Conservation (phyloP, 2,888 invertebrate genomes). For the Pollenia labialis region DNA sequence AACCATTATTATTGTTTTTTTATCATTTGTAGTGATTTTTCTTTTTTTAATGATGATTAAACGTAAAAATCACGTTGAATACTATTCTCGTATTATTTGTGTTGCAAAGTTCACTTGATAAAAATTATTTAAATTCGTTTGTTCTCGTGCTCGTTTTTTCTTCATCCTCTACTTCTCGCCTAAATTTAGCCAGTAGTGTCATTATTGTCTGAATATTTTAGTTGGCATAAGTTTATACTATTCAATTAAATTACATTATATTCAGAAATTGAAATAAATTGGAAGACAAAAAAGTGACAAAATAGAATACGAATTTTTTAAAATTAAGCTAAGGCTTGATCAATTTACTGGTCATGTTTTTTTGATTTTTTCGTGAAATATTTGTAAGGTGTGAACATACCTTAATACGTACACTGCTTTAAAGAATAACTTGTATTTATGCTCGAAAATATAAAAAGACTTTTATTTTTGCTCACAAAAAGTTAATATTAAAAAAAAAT, state of each 20-base stretch:
- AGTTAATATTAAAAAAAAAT: too few relatives aligned
- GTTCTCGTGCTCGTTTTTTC: neutral
- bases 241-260: slow-evolving; percentile 49
- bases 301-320: too few relatives aligned
- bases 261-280: slow-evolving; percentile 31
- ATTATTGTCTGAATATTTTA: slow-evolving; percentile 17
- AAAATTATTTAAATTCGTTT: slow-evolving; percentile 43
- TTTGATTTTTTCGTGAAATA: too few relatives aligned
- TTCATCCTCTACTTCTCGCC: neutral
- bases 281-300: neutral
- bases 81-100: slow-evolving; percentile 24
- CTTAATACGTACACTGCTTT: too few relatives aligned
- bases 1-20: neutral
- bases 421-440: too few relatives aligned
- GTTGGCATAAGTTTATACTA: slow-evolving; percentile 61
- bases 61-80: slow-evolving; percentile 38
- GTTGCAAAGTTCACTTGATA: slow-evolving; percentile 18
- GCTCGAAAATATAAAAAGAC: too few relatives aligned
- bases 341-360: too few relatives aligned
- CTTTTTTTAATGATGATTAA: slow-evolving; percentile 47
- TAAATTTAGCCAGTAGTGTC: slow-evolving; percentile 17
- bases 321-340: too few relatives aligned
- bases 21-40: neutral
- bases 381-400: too few relatives aligned
- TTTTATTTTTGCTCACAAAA: too few relatives aligned